Conservation (phyloP, 2,888 invertebrate genomes). For the Leucophenga montana region DNA sequence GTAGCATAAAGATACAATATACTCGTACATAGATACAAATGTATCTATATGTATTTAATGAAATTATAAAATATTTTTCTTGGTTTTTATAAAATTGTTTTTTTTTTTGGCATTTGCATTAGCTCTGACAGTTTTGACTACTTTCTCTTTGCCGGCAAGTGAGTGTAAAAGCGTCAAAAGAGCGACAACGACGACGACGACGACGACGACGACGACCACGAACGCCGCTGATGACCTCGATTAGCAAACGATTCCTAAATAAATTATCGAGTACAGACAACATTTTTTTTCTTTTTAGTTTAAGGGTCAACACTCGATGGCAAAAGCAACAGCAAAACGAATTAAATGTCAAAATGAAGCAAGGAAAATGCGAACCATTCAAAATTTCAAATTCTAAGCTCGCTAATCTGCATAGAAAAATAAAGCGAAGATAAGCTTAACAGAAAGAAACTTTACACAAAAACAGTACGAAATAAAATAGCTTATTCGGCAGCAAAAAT, state of each 20-base stretch:
- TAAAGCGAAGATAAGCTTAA: too few relatives aligned
- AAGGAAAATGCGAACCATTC: not conserved
- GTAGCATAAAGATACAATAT: not conserved
- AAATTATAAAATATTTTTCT: not conserved
- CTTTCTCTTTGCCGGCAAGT: too few relatives aligned
- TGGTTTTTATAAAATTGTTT: too few relatives aligned
- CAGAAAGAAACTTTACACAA: too few relatives aligned
- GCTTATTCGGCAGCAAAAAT: too few relatives aligned
- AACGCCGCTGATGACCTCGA: not conserved
- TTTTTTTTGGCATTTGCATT: too few relatives aligned
- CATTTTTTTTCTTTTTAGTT: not conserved
- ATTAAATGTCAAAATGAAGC: not conserved
- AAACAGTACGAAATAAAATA: too few relatives aligned
- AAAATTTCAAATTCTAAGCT: not conserved
- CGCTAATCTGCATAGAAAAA: not conserved
- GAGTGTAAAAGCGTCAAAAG: too few relatives aligned
- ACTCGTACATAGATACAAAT: not conserved
- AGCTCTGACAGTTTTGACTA: too few relatives aligned
- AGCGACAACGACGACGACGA: too few relatives aligned
- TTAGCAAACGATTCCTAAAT: not conserved
- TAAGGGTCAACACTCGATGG: slow-evolving; percentile 8
- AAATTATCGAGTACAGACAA: not conserved
- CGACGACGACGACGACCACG: too few relatives aligned
- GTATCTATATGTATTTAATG: not conserved
- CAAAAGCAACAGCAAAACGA: not conserved